phyloP scores from a whole-genome alignment of 2,797 vertebrate genomes.

The Cirrhinus molitorella region DNA sequence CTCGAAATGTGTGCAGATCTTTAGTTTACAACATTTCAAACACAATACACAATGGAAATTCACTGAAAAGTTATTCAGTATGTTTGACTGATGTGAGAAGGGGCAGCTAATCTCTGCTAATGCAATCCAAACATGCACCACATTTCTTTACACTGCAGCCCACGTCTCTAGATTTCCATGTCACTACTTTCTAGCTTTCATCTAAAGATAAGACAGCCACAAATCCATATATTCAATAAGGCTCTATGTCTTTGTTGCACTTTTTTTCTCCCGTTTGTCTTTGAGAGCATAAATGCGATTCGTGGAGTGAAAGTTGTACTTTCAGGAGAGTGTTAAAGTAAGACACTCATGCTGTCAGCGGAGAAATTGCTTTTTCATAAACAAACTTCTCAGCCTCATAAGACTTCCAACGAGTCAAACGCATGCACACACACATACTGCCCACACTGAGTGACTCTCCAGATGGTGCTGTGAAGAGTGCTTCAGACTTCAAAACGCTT shows the following conservation, averaged over 20 bases:
- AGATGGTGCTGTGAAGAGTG: slow-evolving; percentile 52
- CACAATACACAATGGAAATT: neutral
- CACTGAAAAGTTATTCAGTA: neutral
- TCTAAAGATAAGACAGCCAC: slow-evolving; percentile 43
- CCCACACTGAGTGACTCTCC: slow-evolving; percentile 52
- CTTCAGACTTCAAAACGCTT: slow-evolving; percentile 49
- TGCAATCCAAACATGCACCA: slow-evolving; percentile 23
- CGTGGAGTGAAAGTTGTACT: slow-evolving; percentile 37
- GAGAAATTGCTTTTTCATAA: slow-evolving; percentile 33
- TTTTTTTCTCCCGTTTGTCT: slow-evolving; percentile 1
- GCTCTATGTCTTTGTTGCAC: slow-evolving; percentile 29
- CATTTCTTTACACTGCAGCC: slow-evolving; percentile 34
- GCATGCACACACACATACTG: slow-evolving; percentile 34
- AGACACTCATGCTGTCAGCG: slow-evolving; percentile 38
- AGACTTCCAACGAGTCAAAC: slow-evolving; percentile 19
- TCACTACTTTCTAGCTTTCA: slow-evolving; percentile 38
- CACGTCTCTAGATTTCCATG: slow-evolving; percentile 28
- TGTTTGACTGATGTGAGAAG: neutral
- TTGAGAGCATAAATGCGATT: slow-evolving; percentile 14
- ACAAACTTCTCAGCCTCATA: slow-evolving; percentile 44
- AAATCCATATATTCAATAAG: slow-evolving; percentile 49
- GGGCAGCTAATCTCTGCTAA: slow-evolving; percentile 33
- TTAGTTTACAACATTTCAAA: neutral
- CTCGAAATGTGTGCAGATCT: neutral
- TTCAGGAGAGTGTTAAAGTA: slow-evolving; percentile 36